Conservation (phyloP, 2,113 vertebrate genomes). For the Anhinga rufa region DNA sequence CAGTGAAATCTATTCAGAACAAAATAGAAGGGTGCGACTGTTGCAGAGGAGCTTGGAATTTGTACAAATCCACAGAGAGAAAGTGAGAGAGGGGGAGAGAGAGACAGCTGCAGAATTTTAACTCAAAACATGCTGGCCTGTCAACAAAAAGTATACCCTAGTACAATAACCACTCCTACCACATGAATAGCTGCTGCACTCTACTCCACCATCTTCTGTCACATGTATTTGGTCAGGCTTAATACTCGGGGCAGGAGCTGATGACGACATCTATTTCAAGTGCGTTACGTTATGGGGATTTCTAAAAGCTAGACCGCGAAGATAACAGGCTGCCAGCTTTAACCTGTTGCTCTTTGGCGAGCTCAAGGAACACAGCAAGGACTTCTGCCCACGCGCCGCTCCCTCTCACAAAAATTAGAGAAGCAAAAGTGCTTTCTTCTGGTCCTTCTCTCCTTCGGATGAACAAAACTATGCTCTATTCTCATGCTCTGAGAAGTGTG, state of each 20-base stretch:
- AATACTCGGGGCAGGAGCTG: constrained; percentile 66
- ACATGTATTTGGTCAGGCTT: constrained; percentile 69
- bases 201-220: constrained; percentile 76
- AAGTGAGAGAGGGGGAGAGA: constrained; percentile 45
- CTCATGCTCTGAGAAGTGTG: background rate
- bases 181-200: constrained; percentile 71
- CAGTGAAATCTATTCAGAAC: constrained; percentile 58
- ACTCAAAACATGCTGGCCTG: constrained; percentile 70
- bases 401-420: background rate
- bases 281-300: constrained; percentile 76
- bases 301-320: constrained; percentile 67
- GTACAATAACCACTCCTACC: constrained; percentile 73
- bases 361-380: constrained; percentile 30
- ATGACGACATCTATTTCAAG: constrained; percentile 84
- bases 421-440: background rate
- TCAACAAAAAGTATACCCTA: constrained; percentile 66
- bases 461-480: background rate
- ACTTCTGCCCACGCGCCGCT: background rate
- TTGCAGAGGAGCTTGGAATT: constrained; percentile 68
- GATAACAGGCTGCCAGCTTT: constrained; percentile 66
- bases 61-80: constrained; percentile 72
- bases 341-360: constrained; percentile 44
- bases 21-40: constrained; percentile 48
- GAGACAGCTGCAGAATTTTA: constrained; percentile 79
- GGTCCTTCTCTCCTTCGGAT: background rate